A percentile compares a stretch with the other conserved stretches of the same genome.
Conservation (phyloP, 2,113 vertebrate genomes). For the Ursus arctos region DNA sequence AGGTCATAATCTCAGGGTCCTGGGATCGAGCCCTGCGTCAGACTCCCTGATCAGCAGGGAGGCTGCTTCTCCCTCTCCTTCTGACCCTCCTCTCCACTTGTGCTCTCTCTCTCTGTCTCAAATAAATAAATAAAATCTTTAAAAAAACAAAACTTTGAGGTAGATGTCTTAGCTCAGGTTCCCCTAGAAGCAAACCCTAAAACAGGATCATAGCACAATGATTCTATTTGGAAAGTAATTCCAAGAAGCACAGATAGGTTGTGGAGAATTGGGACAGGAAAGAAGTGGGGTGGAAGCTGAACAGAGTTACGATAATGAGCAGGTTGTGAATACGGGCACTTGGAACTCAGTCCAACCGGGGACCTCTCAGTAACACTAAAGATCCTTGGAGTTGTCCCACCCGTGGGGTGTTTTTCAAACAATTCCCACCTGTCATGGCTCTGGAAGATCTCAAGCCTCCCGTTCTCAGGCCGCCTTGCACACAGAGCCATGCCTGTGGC, state of each 20-base stretch:
- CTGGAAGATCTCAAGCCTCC: neutral
- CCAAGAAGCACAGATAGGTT: neutral
- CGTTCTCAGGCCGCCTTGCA: neutral
- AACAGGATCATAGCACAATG: neutral
- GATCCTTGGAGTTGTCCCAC: neutral
- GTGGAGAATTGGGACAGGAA: neutral
- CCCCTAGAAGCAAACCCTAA: neutral
- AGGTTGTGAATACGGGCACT: neutral
- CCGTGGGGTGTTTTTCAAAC: neutral
- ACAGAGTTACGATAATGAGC: neutral
- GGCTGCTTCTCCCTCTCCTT: too few species aligned
- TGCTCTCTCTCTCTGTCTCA: too few species aligned
- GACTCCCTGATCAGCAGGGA: too few species aligned
- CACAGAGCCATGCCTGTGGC: too few species aligned
- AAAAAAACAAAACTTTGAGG: neutral
- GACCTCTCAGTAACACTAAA: neutral
- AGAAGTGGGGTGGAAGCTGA: neutral
- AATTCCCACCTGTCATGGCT: neutral
- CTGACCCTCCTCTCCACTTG: too few species aligned
- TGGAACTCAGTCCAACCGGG: neutral
- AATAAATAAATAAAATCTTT: too few species aligned
- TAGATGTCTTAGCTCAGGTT: neutral
- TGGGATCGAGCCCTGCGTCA: too few species aligned
- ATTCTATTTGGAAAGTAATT: neutral
- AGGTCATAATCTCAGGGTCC: too few species aligned